Evolutionary conservation across 2,888 invertebrate species (phyloP).

Genomic region (Heteromurus nitidus): DNA sequence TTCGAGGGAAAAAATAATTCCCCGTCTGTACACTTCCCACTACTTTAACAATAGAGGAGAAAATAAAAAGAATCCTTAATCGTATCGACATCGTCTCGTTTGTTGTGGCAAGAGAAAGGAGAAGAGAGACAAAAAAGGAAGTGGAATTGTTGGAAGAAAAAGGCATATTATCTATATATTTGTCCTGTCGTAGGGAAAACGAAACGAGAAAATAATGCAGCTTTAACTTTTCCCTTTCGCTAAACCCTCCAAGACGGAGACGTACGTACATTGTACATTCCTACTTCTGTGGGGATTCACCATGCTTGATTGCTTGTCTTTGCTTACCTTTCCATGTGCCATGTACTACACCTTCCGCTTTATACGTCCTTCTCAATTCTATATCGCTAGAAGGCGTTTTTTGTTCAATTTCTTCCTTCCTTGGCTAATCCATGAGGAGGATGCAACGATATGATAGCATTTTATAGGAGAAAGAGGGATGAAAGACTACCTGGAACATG

Average conservation of each 20-base stretch:
- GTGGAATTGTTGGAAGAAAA: slow-evolving; percentile 11
- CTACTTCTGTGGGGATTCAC: background rate
- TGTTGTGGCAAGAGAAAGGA: background rate
- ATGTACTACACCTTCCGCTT: slow-evolving; percentile 2
- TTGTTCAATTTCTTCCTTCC: slow-evolving; percentile 9
- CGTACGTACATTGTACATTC: background rate
- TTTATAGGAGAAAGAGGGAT: background rate
- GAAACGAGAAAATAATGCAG: slow-evolving; percentile 23
- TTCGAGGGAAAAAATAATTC: background rate
- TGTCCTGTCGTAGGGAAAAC: slow-evolving; percentile 14
- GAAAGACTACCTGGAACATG: background rate
- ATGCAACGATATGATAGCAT: background rate
- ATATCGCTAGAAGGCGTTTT: slow-evolving; percentile 15
- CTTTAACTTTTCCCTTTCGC: background rate
- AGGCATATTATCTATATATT: background rate
- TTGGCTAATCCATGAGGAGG: background rate
- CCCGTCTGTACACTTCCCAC: background rate
- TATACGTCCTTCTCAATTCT: background rate
- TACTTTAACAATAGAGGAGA: background rate
- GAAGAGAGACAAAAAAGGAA: background rate
- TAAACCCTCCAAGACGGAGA: too few species aligned
- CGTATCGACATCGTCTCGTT: background rate
- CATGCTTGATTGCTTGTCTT: slow-evolving; percentile 8
- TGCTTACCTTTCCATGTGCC: background rate
- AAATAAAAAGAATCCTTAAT: slow-evolving; percentile 28